Conservation (phyloP, 2,113 vertebrate genomes). For the Monarcha castaneiventris region DNA sequence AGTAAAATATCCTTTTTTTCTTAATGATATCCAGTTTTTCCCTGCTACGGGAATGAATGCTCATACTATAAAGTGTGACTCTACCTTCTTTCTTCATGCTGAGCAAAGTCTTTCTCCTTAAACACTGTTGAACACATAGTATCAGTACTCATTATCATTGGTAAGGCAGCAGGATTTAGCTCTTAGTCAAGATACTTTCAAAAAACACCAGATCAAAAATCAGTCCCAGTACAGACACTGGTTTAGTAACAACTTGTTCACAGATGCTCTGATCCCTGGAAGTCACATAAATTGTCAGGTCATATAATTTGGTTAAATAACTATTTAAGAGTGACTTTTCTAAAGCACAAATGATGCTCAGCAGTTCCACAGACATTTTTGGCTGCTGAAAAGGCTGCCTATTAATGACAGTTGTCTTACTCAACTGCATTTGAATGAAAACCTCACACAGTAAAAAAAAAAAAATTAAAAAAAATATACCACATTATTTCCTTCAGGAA, state of each 20-base stretch:
- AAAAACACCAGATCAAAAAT: neutral
- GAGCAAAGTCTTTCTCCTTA: neutral
- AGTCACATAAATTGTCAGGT: neutral
- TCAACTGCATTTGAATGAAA: slow-evolving; percentile 26
- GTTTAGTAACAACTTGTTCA: neutral
- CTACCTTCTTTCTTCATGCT: neutral
- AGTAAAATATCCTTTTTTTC: accelerated
- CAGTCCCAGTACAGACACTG: neutral
- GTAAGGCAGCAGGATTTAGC: neutral
- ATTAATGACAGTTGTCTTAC: slow-evolving; percentile 13
- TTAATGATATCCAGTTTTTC: neutral
- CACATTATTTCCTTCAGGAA: neutral
- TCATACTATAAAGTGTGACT: neutral
- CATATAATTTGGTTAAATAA: slow-evolving; percentile 29
- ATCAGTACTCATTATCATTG: neutral
- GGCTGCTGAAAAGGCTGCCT: slow-evolving; percentile 20
- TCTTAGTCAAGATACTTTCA: neutral
- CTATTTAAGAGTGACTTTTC: neutral
- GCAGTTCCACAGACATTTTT: slow-evolving; percentile 11
- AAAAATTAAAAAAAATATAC: neutral
- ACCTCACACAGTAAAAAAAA: neutral
- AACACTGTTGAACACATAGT: neutral
- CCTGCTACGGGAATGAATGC: neutral
- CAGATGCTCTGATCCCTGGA: neutral
- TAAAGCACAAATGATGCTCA: neutral